Conservation (phyloP, 2,888 invertebrate genomes). For the Agrochola litura region DNA sequence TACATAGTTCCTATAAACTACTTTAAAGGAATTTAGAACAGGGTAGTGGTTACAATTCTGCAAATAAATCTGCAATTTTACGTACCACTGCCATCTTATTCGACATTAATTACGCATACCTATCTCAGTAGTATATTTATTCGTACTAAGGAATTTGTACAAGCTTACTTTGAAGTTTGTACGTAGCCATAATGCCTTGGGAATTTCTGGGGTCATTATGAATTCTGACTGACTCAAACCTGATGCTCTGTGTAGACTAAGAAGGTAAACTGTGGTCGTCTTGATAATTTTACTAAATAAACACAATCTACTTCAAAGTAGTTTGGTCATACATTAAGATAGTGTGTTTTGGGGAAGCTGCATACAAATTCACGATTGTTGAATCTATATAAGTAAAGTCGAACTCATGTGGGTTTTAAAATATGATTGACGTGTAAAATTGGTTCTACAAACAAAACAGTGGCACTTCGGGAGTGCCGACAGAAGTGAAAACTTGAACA, state of each 20-base stretch:
- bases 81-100: slow-evolving; percentile 21
- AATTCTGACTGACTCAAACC: slow-evolving; percentile 48
- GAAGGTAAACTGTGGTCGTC: slow-evolving; percentile 22
- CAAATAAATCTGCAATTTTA: slow-evolving; percentile 51
- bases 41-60: slow-evolving; percentile 24
- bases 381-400: not conserved
- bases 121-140: slow-evolving; percentile 27
- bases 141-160: slow-evolving; percentile 37
- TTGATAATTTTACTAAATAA: slow-evolving; percentile 49
- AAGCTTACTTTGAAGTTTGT: slow-evolving; percentile 37
- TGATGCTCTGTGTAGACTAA: slow-evolving; percentile 24
- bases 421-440: too few relatives aligned
- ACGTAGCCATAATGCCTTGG: slow-evolving; percentile 29
- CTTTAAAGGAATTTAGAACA: slow-evolving; percentile 41
- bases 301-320: slow-evolving; percentile 31
- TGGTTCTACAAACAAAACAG: too few relatives aligned
- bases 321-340: slow-evolving; percentile 30
- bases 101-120: slow-evolving; percentile 39
- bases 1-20: slow-evolving; percentile 20
- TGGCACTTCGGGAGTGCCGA: too few relatives aligned
- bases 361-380: not conserved
- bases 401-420: too few relatives aligned
- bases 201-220: slow-evolving; percentile 49
- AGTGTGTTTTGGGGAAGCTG: not conserved
- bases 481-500: too few relatives aligned